Conservation (phyloP, 2,797 vertebrate genomes). For the Manis pentadactyla region DNA sequence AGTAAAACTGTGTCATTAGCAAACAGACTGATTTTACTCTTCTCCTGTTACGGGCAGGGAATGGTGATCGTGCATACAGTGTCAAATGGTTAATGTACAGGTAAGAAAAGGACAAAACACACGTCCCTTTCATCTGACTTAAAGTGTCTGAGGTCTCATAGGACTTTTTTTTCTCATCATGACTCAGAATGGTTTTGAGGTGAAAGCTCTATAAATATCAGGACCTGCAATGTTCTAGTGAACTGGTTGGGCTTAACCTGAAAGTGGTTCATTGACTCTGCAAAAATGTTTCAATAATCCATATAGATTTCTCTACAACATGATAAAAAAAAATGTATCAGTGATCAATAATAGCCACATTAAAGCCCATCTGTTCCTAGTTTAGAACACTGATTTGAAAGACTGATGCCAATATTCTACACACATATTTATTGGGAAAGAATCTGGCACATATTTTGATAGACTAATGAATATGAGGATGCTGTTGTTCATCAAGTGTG, state of each 20-base stretch:
- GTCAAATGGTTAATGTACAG: neutral
- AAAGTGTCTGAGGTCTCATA: conserved; percentile 40
- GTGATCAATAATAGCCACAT: conserved; percentile 19
- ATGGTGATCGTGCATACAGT: neutral
- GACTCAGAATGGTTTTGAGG: neutral
- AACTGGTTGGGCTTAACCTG: neutral
- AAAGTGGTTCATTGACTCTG: neutral
- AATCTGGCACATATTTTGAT: neutral
- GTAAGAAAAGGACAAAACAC: neutral
- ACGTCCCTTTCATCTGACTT: neutral
- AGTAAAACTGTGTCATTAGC: neutral
- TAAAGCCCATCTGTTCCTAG: conserved; percentile 10
- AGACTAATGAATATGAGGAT: neutral
- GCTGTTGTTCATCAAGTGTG: neutral
- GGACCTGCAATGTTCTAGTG: conserved; percentile 16
- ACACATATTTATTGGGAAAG: neutral
- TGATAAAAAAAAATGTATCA: neutral
- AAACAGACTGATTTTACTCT: neutral
- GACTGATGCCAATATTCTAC: neutral
- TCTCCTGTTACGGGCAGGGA: neutral
- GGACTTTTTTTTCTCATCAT: neutral
- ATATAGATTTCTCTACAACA: conserved; percentile 37
- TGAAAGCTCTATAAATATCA: neutral
- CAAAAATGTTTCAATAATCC: neutral
- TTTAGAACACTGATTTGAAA: neutral